Evolutionary conservation across 1,140 invertebrate species (phyloP).

Genomic region (Plutomurus gul): DNA sequence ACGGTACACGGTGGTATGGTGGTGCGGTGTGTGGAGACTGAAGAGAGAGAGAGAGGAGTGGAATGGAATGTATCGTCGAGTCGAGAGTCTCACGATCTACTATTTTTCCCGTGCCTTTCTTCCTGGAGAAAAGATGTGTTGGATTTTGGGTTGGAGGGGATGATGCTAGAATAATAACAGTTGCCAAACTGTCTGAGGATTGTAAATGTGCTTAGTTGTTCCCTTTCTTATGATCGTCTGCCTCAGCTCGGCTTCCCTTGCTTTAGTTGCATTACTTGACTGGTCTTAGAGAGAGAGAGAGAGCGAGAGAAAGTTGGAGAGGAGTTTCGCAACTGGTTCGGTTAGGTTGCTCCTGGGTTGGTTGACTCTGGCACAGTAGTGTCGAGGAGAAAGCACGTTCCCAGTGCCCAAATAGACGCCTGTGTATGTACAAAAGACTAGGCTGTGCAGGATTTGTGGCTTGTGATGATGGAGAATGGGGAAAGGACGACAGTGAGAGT

Average conservation of each 20-base stretch:
- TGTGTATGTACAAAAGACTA: constrained; percentile 3
- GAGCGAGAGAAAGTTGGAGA: not conserved
- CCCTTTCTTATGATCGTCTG: constrained; percentile 6
- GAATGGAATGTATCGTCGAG: constrained; percentile 27
- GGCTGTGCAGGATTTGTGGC: constrained; percentile 21
- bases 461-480: constrained; percentile 25
- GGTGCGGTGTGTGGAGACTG: too few relatives aligned
- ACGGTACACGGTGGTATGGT: too few relatives aligned
- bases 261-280: not conserved
- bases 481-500: constrained; percentile 24
- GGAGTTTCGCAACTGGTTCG: not conserved
- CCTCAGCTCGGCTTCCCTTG: not conserved
- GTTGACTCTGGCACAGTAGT: not conserved
- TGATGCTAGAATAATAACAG: constrained; percentile 29
- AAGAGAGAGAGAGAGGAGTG: not conserved
- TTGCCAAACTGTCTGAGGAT: constrained; percentile 23
- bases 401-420: constrained; percentile 11
- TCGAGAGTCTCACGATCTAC: constrained; percentile 25
- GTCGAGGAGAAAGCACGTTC: constrained; percentile 16
- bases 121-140: constrained; percentile 15
- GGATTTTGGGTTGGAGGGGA: constrained; percentile 25
- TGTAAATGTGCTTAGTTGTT: constrained; percentile 29
- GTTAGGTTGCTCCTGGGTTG: not conserved
- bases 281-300: too few relatives aligned
- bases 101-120: not conserved